A percentile compares a stretch with the other conserved stretches of the same genome.
Evolutionary conservation across 37 sponge, comb jelly and placozoan species (phyloP).

Genomic region (Geodia barretti): DNA sequence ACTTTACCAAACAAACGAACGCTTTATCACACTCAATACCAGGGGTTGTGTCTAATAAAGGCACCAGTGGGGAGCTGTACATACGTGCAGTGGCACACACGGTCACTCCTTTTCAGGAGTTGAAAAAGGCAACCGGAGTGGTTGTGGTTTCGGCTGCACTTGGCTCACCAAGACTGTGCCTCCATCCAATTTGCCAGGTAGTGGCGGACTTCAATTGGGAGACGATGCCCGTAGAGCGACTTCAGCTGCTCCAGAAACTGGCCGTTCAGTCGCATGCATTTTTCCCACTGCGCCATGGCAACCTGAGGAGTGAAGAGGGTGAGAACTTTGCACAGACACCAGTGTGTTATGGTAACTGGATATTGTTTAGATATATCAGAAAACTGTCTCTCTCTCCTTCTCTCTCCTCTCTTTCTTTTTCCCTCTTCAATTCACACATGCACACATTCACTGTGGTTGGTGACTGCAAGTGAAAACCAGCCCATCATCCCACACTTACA

Average conservation of each 20-base stretch:
- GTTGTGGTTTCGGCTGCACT: not conserved
- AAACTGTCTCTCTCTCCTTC: slow-evolving; percentile 1
- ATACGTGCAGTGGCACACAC: too few relatives aligned
- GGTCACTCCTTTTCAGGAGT: too few relatives aligned
- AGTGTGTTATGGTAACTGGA: too few relatives aligned
- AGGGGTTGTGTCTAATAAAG: too few relatives aligned
- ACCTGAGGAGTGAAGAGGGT: not conserved
- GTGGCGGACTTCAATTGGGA: slow-evolving; percentile 93
- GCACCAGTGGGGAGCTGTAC: too few relatives aligned
- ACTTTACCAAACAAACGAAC: too few relatives aligned
- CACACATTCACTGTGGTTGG: too few relatives aligned
- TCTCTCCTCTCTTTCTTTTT: not conserved
- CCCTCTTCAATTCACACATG: not conserved
- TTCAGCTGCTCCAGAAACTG: slow-evolving; percentile 79
- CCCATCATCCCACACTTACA: too few relatives aligned
- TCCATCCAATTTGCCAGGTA: slow-evolving; percentile 93
- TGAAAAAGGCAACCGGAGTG: too few relatives aligned
- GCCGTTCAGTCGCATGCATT: slow-evolving; percentile 67
- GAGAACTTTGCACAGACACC: not conserved
- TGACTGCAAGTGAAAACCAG: too few relatives aligned
- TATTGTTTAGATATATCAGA: too few relatives aligned
- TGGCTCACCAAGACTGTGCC: slow-evolving; percentile 78
- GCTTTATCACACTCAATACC: too few relatives aligned
- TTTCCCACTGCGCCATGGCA: slow-evolving; percentile 78
- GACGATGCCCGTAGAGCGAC: slow-evolving; percentile 78